phyloP scores from a whole-genome alignment of 2,797 vertebrate species.

The Bucorvus abyssinicus region DNA sequence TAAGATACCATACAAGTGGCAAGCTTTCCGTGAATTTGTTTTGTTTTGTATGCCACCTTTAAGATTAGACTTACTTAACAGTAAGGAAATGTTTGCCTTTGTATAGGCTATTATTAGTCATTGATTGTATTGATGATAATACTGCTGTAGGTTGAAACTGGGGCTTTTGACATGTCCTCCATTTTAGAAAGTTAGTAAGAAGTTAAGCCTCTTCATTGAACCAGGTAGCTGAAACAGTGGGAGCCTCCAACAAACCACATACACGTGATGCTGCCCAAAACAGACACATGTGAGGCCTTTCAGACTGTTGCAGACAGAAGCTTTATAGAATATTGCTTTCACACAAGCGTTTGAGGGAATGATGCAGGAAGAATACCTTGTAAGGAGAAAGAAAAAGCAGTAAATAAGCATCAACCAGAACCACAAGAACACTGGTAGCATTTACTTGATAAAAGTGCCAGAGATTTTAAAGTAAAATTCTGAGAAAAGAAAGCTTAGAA shows the following conservation, averaged over 20 bases:
- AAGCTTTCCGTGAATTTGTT: not conserved
- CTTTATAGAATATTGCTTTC: not conserved
- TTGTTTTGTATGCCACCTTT: not conserved
- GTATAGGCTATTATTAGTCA: not conserved
- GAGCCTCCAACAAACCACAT: not conserved
- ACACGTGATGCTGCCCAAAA: not conserved
- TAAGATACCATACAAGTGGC: no score
- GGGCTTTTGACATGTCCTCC: not conserved
- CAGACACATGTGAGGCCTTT: not conserved
- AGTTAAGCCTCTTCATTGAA: not conserved
- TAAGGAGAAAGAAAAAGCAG: not conserved
- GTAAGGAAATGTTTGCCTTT: not conserved
- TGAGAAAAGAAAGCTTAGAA: slow-evolving; percentile 1
- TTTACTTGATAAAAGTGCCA: not conserved
- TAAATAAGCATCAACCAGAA: not conserved
- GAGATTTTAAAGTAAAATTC: slow-evolving; percentile 3
- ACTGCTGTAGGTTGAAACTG: not conserved
- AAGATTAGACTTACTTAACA: not conserved
- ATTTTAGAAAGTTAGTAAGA: not conserved
- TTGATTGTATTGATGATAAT: not conserved
- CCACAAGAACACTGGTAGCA: not conserved
- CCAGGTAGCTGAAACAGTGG: not conserved
- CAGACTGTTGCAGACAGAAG: not conserved
- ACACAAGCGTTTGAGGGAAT: not conserved
- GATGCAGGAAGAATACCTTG: not conserved